Evolutionary conservation across 92 coral and sea anemone species (phyloP).

Genomic region (Phenganax marumi): DNA sequence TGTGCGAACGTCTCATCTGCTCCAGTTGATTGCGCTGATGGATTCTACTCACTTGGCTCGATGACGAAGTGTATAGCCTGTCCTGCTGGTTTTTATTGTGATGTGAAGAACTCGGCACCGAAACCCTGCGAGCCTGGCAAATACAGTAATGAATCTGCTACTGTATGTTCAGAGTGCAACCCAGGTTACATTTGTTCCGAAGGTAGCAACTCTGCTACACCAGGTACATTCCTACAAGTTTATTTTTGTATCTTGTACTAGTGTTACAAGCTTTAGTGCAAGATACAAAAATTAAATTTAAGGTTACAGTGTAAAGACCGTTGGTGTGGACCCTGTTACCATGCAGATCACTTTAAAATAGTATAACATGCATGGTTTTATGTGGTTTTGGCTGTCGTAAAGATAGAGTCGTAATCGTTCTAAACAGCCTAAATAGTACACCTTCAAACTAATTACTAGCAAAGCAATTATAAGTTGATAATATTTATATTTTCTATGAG

Average conservation of each 20-base stretch:
- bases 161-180: conserved; percentile 59
- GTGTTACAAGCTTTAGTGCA: background rate
- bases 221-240: conserved; percentile 19
- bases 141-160: conserved; percentile 83
- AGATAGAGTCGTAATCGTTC: too few relatives aligned
- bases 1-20: conserved; percentile 82
- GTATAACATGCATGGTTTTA: too few relatives aligned
- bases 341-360: too few relatives aligned
- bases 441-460: too few relatives aligned
- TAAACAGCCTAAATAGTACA: too few relatives aligned
- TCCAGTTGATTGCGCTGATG: conserved; percentile 65
- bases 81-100: conserved; percentile 87
- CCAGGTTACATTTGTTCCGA: conserved; percentile 83
- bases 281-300: background rate
- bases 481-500: too few relatives aligned
- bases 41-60: conserved; percentile 76
- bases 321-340: too few relatives aligned
- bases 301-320: too few relatives aligned
- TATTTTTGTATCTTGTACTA: too few relatives aligned
- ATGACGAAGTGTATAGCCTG: conserved; percentile 74
- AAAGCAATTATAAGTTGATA: too few relatives aligned
- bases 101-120: conserved; percentile 57
- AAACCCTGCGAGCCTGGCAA: conserved; percentile 74
- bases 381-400: too few relatives aligned
- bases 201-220: conserved; percentile 70